Evolutionary conservation across 1,140 invertebrate species (phyloP).

Genomic region (Cephus cinctus): DNA sequence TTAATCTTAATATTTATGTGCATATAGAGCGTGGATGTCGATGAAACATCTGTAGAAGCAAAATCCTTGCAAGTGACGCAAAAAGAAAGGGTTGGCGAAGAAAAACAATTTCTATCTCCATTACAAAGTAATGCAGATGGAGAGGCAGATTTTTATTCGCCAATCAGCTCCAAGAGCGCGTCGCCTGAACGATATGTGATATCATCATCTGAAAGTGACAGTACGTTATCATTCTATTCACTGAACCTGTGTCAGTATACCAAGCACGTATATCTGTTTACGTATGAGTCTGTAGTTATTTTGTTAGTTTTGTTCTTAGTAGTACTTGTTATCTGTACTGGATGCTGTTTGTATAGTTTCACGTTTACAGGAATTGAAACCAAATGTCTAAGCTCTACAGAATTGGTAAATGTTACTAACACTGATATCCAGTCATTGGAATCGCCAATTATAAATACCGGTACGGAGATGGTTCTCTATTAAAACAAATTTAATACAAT

Average conservation of each 20-base stretch:
- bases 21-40: conserved; percentile 17
- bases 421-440: no score
- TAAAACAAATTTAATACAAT: no score
- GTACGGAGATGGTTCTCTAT: no score
- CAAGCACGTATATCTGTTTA: neutral
- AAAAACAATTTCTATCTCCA: conserved; percentile 26
- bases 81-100: conserved; percentile 21
- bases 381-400: no score
- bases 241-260: conserved; percentile 9
- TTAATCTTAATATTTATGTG: conserved; percentile 10
- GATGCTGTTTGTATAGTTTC: neutral
- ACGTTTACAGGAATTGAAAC: conserved; percentile 14
- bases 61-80: conserved; percentile 14
- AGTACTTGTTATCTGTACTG: neutral
- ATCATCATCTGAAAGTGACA: conserved; percentile 33
- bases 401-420: no score
- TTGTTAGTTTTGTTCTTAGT: no score
- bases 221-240: conserved; percentile 21
- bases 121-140: conserved; percentile 30
- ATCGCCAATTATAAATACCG: no score
- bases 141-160: conserved; percentile 40
- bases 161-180: conserved; percentile 42
- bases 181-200: conserved; percentile 31
- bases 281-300: neutral
- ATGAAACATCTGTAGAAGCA: conserved; percentile 14